phyloP scores from a whole-genome alignment of 2,888 invertebrate genomes.

The Dorcus parallelipipedus region DNA sequence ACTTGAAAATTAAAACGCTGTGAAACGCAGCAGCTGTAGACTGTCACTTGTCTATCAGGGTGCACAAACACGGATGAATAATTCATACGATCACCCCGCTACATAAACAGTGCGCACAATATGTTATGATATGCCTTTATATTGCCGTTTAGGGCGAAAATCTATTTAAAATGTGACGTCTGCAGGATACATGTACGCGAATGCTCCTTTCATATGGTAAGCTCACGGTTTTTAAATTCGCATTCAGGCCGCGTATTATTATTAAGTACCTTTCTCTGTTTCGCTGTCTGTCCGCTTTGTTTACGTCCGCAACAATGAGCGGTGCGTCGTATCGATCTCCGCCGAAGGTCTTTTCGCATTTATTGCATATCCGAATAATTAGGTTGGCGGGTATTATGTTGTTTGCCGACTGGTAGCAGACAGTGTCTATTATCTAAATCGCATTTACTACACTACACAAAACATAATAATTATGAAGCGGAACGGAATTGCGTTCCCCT shows the following conservation, averaged over 20 bases:
- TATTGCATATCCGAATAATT: too few species aligned
- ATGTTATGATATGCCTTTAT: constrained; percentile 47
- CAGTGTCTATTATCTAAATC: too few species aligned
- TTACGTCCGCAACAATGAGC: too few species aligned
- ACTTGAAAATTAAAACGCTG: constrained; percentile 42
- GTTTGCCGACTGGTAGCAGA: too few species aligned
- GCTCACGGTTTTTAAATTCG: constrained; percentile 39
- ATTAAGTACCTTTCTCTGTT: constrained; percentile 2
- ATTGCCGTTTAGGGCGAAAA: constrained; percentile 48
- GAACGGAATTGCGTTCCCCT: too few species aligned
- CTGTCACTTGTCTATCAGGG: constrained; percentile 51
- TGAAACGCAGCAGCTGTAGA: constrained; percentile 48
- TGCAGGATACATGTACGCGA: constrained; percentile 43
- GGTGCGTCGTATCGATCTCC: too few species aligned
- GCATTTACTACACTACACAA: too few species aligned
- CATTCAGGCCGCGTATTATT: constrained; percentile 36
- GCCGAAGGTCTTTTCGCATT: too few species aligned
- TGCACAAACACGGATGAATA: constrained; percentile 46
- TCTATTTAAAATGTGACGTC: constrained; percentile 49
- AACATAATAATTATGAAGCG: too few species aligned
- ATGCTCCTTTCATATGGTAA: constrained; percentile 45
- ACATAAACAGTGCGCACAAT: constrained; percentile 40
- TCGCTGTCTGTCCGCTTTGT: neutral
- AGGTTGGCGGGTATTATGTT: too few species aligned
- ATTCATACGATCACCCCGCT: constrained; percentile 41